phyloP scores from a whole-genome alignment of 92 coral and sea anemone genomes.

The Parazoanthus swiftii region DNA sequence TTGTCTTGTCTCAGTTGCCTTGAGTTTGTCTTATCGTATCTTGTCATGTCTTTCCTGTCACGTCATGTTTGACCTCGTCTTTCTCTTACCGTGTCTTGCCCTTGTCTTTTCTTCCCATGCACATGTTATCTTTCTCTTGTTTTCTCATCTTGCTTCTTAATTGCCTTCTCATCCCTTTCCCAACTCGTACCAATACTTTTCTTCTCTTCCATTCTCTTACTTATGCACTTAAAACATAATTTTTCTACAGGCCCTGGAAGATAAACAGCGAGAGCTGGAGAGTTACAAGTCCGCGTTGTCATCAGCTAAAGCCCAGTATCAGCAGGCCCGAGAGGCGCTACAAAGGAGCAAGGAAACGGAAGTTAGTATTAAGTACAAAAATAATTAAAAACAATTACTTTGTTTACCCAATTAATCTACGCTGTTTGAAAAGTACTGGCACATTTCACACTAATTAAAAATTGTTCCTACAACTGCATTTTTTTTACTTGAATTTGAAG shows the following conservation, averaged over 20 bases:
- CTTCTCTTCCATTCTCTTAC: neutral
- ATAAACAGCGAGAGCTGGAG: slow-evolving; percentile 73
- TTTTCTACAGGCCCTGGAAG: slow-evolving; percentile 62
- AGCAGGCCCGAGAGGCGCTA: slow-evolving; percentile 71
- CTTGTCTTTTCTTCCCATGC: neutral
- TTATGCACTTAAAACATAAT: neutral
- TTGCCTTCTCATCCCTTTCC: neutral
- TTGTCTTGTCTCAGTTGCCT: too few relatives aligned
- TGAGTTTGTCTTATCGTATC: too few relatives aligned
- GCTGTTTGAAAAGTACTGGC: too few relatives aligned
- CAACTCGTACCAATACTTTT: too few relatives aligned
- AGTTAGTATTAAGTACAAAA: slow-evolving; percentile 39
- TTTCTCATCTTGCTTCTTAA: neutral
- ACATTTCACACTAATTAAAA: neutral
- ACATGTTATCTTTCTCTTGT: neutral
- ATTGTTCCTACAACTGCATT: neutral
- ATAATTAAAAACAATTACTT: too few relatives aligned
- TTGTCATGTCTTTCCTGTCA: neutral
- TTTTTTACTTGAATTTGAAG: too few relatives aligned
- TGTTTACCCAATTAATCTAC: neutral
- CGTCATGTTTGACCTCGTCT: neutral
- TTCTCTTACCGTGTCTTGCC: neutral
- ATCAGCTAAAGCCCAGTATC: slow-evolving; percentile 71
- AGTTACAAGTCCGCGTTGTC: slow-evolving; percentile 64
- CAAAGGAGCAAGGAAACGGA: slow-evolving; percentile 68